These are phyloP conservation scores for Tetranychus truncatus DNA, from an alignment of 2,888 invertebrate genomes.

Conservation along the genomic window DNA sequence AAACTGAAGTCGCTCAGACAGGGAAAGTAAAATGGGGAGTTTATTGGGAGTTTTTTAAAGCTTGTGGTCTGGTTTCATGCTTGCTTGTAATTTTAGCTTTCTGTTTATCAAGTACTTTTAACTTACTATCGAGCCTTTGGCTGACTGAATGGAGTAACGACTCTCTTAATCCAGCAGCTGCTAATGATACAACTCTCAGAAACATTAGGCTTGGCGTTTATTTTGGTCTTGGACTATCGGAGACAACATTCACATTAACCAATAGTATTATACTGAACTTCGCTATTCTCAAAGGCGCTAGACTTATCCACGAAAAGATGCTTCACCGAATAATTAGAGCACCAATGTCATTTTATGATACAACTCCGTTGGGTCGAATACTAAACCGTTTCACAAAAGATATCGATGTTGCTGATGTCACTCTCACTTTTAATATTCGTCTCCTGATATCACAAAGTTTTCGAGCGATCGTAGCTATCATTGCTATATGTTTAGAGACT, in stretches of 20 bases:
- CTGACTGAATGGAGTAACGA: conserved; percentile 26
- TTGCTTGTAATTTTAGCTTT: conserved; percentile 30
- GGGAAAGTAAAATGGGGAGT: conserved; percentile 25
- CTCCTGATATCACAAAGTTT: conserved; percentile 28
- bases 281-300: conserved; percentile 42
- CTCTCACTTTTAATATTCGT: conserved; percentile 41
- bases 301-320: conserved; percentile 27
- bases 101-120: conserved; percentile 12
- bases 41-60: conserved; percentile 17
- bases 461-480: conserved; percentile 26
- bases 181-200: conserved; percentile 30
- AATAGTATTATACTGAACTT: conserved; percentile 31
- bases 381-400: conserved; percentile 51
- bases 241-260: conserved; percentile 14
- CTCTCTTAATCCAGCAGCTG: not conserved
- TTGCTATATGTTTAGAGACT: conserved; percentile 30
- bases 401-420: conserved; percentile 45
- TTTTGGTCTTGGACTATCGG: conserved; percentile 50
- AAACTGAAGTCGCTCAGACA: conserved; percentile 35
- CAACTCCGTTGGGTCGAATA: conserved; percentile 49
- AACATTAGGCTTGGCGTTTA: conserved; percentile 75
- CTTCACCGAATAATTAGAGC: conserved; percentile 28
- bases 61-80: conserved; percentile 33
- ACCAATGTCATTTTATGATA: conserved; percentile 56
- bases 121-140: conserved; percentile 26